Percentiles rank a stretch among this genome's conserved stretches.
Conservation (phyloP, 2,797 vertebrate genomes). For the Sebastolobus alascanus region DNA sequence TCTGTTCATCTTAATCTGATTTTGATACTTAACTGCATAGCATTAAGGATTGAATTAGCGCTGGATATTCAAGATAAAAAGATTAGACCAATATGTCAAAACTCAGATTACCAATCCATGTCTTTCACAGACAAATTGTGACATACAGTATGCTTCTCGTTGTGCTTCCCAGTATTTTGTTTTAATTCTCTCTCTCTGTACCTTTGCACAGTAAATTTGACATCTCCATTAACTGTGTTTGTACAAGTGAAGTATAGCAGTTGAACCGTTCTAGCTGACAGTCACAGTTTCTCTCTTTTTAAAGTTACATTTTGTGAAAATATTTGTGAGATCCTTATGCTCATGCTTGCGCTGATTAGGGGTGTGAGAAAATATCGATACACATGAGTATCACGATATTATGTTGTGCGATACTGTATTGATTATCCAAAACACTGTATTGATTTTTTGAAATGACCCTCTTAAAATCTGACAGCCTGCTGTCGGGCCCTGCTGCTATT, state of each 20-base stretch:
- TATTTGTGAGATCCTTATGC: not conserved
- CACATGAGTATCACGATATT: no score
- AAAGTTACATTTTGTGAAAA: not conserved
- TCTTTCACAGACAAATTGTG: constrained; percentile 20
- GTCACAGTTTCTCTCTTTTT: no score
- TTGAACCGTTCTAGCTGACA: not conserved
- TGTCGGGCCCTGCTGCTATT: no score
- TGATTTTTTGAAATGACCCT: no score
- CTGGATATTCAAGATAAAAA: constrained; percentile 18
- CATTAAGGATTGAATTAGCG: constrained; percentile 9
- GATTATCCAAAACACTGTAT: no score
- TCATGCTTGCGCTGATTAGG: not conserved
- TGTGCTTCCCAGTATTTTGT: not conserved
- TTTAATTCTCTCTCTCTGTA: not conserved
- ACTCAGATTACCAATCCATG: constrained; percentile 25
- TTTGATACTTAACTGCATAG: not conserved
- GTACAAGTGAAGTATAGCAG: not conserved
- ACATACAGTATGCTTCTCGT: not conserved
- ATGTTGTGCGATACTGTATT: no score
- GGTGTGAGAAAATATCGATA: accelerated
- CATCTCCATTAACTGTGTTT: not conserved
- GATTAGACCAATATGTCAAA: constrained; percentile 36
- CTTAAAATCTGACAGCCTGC: no score
- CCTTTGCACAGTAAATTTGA: not conserved
- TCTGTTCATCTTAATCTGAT: constrained; percentile 11